Conservation (phyloP, 2,888 invertebrate species). For the Cerastis leucographa region DNA sequence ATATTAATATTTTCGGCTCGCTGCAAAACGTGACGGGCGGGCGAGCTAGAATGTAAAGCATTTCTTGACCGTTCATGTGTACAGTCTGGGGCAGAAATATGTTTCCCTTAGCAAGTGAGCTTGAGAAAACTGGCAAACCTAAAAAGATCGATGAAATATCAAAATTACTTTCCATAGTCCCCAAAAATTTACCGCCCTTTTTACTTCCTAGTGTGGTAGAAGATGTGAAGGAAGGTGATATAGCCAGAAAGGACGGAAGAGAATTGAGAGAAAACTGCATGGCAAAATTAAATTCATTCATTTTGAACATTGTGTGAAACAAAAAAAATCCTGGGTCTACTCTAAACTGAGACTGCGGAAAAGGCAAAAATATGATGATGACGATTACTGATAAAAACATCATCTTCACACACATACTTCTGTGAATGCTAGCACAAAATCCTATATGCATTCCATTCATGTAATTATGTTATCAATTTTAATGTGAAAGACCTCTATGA, state of each 20-base stretch:
- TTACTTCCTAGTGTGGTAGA: not conserved
- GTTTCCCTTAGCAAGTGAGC: not conserved
- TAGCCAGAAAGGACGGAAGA: not conserved
- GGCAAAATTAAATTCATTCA: not conserved
- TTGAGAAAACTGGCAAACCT: not conserved
- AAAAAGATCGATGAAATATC: not conserved
- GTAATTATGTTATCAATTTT: too few species aligned
- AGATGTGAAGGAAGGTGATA: not conserved
- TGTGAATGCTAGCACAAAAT: not conserved
- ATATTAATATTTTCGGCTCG: constrained; percentile 79
- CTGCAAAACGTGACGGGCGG: constrained; percentile 66
- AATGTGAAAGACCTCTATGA: too few species aligned
- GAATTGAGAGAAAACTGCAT: not conserved
- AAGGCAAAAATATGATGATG: not conserved
- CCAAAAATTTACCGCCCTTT: not conserved
- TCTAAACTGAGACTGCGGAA: not conserved
- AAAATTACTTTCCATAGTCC: not conserved
- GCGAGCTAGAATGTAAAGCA: constrained; percentile 65
- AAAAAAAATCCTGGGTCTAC: not conserved
- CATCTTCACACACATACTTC: not conserved
- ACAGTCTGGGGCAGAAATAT: constrained; percentile 34
- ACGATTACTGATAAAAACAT: not conserved
- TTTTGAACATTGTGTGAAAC: not conserved
- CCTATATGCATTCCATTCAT: too few species aligned
- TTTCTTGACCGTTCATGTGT: constrained; percentile 70